Evolutionary conservation across 1,140 invertebrate genomes (phyloP).

Genomic region (Colletes gigas): DNA sequence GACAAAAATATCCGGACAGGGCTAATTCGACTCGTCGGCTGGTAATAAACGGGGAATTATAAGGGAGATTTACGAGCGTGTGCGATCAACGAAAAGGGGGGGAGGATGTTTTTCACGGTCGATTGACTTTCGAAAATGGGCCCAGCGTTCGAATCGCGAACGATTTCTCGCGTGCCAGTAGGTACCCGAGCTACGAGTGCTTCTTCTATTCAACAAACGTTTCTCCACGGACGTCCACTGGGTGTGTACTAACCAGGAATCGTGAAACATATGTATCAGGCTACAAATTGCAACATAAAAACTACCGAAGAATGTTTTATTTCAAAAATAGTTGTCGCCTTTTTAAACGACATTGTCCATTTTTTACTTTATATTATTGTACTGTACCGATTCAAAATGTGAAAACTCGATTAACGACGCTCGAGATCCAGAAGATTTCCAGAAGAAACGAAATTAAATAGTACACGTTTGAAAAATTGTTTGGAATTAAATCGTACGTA

Average conservation of each 20-base stretch:
- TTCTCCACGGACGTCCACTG: background rate
- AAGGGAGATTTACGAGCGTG: constrained; percentile 63
- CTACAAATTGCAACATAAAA: no score
- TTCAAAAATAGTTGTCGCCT: no score
- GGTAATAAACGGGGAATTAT: constrained; percentile 39
- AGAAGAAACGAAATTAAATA: no score
- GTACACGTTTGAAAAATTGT: no score
- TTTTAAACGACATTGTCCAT: no score
- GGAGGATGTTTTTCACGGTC: constrained; percentile 51
- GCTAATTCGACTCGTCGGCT: constrained; percentile 57
- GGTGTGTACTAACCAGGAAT: background rate
- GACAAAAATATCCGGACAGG: constrained; percentile 51
- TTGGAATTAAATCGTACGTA: no score
- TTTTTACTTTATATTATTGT: no score
- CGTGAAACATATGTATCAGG: no score
- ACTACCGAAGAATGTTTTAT: no score
- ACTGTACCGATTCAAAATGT: no score
- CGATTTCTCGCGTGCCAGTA: constrained; percentile 47
- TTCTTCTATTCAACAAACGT: constrained; percentile 3
- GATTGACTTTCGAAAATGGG: constrained; percentile 67
- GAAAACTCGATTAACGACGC: no score
- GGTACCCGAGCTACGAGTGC: constrained; percentile 30
- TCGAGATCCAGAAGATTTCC: no score
- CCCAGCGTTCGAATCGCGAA: constrained; percentile 47
- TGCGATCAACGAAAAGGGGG: constrained; percentile 55